phyloP scores from a whole-genome alignment of 1,140 invertebrate species.

The Scaptomyza graminum region DNA sequence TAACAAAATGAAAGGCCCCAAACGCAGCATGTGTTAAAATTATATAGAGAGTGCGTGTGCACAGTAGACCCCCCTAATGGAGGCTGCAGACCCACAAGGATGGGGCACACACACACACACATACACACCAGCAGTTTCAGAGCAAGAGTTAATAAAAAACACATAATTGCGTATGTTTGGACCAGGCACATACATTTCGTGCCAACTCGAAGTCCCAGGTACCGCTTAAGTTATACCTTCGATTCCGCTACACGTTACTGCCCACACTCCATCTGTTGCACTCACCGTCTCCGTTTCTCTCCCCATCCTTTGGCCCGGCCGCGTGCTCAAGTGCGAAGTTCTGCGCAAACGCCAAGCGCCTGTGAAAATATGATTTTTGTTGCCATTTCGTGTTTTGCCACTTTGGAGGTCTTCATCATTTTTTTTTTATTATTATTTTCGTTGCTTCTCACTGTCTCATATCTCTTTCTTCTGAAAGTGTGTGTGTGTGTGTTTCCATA shows the following conservation, averaged over 20 bases:
- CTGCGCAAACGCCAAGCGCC: constrained; percentile 81
- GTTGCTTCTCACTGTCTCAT: neutral
- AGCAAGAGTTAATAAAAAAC: constrained; percentile 73
- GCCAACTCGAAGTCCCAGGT: constrained; percentile 24
- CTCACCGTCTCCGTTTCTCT: neutral
- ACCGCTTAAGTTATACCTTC: constrained; percentile 22
- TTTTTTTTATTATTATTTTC: neutral
- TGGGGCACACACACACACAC: constrained; percentile 5
- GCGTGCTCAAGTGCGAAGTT: constrained; percentile 77
- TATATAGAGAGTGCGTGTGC: constrained; percentile 79
- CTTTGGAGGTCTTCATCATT: constrained; percentile 70
- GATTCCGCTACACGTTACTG: constrained; percentile 32
- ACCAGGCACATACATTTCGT: constrained; percentile 29
- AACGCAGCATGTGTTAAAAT: constrained; percentile 81
- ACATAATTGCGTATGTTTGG: constrained; percentile 80
- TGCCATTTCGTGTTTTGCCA: constrained; percentile 61
- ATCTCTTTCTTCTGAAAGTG: constrained; percentile 25
- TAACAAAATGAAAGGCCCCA: constrained; percentile 51
- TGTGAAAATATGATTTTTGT: constrained; percentile 81
- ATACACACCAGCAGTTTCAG: constrained; percentile 12
- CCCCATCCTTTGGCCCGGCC: constrained; percentile 23
- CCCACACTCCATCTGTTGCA: constrained; percentile 34
- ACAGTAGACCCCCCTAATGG: constrained; percentile 74
- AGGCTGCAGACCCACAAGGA: constrained; percentile 47
- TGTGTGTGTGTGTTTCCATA: constrained; percentile 48